phyloP scores from a whole-genome alignment of 1,140 invertebrate species.

The Muscidifurax raptorellus region DNA sequence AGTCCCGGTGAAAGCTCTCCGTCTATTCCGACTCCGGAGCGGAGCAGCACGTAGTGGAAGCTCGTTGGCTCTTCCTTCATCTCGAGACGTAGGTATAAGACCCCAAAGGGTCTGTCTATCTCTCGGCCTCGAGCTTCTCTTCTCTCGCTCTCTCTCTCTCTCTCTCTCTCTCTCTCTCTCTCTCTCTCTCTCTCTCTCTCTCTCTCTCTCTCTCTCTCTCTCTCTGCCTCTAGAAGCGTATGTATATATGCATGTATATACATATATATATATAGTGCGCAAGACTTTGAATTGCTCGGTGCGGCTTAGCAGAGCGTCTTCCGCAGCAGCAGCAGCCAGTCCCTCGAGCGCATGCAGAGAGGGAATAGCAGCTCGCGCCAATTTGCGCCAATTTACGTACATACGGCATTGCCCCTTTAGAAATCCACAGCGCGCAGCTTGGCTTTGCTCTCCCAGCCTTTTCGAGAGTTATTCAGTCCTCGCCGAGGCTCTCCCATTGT shows the following conservation, averaged over 20 bases:
- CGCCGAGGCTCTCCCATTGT: not conserved
- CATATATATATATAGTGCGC: slow-evolving; percentile 55
- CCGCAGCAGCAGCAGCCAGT: slow-evolving; percentile 43
- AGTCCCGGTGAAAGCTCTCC: slow-evolving; percentile 64
- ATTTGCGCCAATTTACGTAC: slow-evolving; percentile 73
- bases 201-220: not conserved
- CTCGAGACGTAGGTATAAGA: slow-evolving; percentile 66
- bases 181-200: slow-evolving; percentile 44
- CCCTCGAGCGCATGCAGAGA: not conserved
- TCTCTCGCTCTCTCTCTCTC: slow-evolving; percentile 40
- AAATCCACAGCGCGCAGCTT: slow-evolving; percentile 63
- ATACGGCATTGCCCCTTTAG: slow-evolving; percentile 67
- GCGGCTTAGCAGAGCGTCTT: slow-evolving; percentile 69
- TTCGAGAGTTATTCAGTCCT: not conserved
- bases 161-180: not conserved
- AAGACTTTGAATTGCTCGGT: slow-evolving; percentile 73
- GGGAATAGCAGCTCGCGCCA: slow-evolving; percentile 66
- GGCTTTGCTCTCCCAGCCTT: not conserved
- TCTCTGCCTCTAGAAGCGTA: slow-evolving; percentile 51
- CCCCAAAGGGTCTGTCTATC: slow-evolving; percentile 67
- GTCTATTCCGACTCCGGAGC: slow-evolving; percentile 55
- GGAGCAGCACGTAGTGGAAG: slow-evolving; percentile 61
- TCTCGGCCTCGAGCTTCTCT: slow-evolving; percentile 50
- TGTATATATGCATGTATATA: not conserved
- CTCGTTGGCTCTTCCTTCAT: slow-evolving; percentile 68